Percentiles rank a stretch among this genome's conserved stretches.
Evolutionary conservation across 2,113 vertebrate genomes (phyloP).

Genomic region (Callionymus lyra): DNA sequence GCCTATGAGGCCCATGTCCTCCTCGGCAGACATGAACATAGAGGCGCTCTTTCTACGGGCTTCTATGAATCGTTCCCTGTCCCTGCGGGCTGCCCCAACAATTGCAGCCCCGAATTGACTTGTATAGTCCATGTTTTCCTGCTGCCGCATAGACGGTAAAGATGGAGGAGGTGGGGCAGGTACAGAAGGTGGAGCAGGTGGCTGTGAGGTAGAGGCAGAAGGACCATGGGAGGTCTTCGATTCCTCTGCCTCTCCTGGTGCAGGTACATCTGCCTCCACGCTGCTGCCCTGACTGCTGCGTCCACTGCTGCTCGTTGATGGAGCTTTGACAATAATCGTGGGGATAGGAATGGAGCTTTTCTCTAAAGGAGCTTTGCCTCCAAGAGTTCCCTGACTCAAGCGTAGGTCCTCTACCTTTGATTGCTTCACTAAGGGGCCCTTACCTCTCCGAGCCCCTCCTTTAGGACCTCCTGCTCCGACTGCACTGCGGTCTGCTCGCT

Average conservation of each 20-base stretch:
- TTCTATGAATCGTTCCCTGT: conserved; percentile 81
- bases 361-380: conserved; percentile 62
- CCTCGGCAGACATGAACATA: conserved; percentile 86
- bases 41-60: conserved; percentile 80
- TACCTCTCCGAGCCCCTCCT: conserved; percentile 68
- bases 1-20: conserved; percentile 46
- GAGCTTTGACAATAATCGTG: conserved; percentile 88
- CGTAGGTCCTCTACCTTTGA: conserved; percentile 81
- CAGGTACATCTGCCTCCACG: conserved; percentile 72
- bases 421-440: conserved; percentile 84
- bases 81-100: conserved; percentile 81
- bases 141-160: conserved; percentile 59
- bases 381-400: conserved; percentile 51
- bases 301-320: conserved; percentile 89
- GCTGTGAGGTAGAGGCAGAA: conserved; percentile 74
- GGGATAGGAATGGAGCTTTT: conserved; percentile 90
- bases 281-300: conserved; percentile 91
- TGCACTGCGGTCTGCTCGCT: conserved; percentile 48
- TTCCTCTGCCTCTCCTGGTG: conserved; percentile 56
- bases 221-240: conserved; percentile 54
- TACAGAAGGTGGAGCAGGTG: conserved; percentile 69
- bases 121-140: conserved; percentile 79
- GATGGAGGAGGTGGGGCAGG: conserved; percentile 67
- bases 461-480: conserved; percentile 56
- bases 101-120: conserved; percentile 88